Evolutionary conservation across 2,888 invertebrate genomes (phyloP).

Genomic region (Xestia c-nigrum): DNA sequence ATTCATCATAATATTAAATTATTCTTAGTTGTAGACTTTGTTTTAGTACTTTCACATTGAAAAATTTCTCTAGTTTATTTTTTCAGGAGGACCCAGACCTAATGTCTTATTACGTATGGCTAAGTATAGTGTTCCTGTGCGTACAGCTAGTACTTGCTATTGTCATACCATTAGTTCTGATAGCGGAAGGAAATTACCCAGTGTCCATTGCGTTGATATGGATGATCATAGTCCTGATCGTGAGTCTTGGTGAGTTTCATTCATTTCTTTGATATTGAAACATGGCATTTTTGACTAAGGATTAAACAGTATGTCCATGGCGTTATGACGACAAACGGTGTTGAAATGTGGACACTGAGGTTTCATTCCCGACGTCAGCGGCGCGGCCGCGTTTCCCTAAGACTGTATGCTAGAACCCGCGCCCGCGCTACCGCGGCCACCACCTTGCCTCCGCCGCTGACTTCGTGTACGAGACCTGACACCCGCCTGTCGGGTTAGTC

Average conservation of each 20-base stretch:
- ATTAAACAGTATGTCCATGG: background rate
- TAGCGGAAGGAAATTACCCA: slow-evolving; percentile 61
- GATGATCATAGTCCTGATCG: slow-evolving; percentile 64
- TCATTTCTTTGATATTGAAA: background rate
- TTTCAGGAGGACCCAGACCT: slow-evolving; percentile 62
- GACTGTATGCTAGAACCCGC: too few species aligned
- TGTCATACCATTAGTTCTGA: slow-evolving; percentile 61
- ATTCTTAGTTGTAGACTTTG: background rate
- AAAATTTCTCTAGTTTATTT: background rate
- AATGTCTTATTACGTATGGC: slow-evolving; percentile 69
- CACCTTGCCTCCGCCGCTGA: too few species aligned
- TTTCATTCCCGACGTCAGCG: too few species aligned
- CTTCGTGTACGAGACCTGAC: too few species aligned
- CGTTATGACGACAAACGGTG: background rate
- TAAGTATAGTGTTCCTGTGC: slow-evolving; percentile 61
- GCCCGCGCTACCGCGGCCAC: too few species aligned
- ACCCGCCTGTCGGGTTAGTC: background rate
- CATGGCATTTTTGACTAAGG: background rate
- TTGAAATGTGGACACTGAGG: background rate
- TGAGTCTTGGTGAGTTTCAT: slow-evolving; percentile 57
- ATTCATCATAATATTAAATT: background rate
- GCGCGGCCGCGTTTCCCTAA: too few species aligned
- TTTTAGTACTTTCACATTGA: background rate
- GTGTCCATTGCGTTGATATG: slow-evolving; percentile 56
- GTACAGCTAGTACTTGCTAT: slow-evolving; percentile 63